Evolutionary conservation across 2,113 vertebrate species (phyloP).

Genomic region (Chaetorhynchus papuensis): DNA sequence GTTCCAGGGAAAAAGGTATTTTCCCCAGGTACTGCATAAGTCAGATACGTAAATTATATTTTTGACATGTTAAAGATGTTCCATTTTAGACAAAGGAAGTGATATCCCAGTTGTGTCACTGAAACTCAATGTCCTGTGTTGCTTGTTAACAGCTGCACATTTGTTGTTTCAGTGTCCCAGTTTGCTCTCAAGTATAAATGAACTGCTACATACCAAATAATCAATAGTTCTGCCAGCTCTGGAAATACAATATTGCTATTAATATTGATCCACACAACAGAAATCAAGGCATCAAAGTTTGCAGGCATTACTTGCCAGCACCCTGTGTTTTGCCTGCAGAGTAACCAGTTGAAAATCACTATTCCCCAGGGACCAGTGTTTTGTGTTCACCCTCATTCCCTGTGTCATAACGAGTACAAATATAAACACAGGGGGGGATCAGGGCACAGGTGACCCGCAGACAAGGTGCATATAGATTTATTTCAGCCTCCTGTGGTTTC

Average conservation of each 20-base stretch:
- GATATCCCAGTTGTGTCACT: background rate
- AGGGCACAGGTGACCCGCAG: fast-evolving
- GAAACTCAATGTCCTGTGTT: background rate
- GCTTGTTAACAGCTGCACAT: slow-evolving; percentile 9
- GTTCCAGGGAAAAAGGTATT: background rate
- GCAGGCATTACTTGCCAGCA: background rate
- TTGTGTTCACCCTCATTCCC: background rate
- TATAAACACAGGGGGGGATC: background rate
- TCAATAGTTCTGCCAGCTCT: slow-evolving; percentile 46
- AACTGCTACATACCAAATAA: slow-evolving; percentile 15
- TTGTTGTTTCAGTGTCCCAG: slow-evolving; percentile 9
- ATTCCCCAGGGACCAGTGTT: background rate
- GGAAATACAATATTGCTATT: slow-evolving; percentile 43
- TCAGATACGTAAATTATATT: background rate
- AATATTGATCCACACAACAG: slow-evolving; percentile 29
- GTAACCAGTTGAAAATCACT: background rate
- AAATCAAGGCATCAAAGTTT: slow-evolving; percentile 45
- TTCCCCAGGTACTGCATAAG: background rate
- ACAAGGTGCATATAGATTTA: background rate
- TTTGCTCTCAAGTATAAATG: slow-evolving; percentile 42
- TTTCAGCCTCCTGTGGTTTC: background rate
- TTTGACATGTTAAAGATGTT: background rate
- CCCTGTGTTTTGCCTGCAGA: background rate
- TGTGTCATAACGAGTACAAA: background rate
- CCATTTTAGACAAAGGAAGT: background rate